Evolutionary conservation across 2,113 vertebrate species (phyloP).

Genomic region (Oenanthe melanoleuca): DNA sequence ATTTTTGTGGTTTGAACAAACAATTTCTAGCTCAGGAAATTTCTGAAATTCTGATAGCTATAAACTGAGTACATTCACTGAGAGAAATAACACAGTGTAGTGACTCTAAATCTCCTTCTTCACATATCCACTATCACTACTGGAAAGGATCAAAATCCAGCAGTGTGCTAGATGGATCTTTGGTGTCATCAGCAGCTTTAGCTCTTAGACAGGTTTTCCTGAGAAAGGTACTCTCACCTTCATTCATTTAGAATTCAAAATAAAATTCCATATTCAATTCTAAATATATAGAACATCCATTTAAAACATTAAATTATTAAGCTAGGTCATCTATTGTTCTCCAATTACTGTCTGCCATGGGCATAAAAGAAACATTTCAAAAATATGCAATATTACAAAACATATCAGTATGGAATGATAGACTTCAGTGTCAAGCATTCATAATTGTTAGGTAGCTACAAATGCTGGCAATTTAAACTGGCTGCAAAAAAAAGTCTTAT

Average conservation of each 20-base stretch:
- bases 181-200: neutral
- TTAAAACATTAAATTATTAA: neutral
- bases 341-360: neutral
- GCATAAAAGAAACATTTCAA: neutral
- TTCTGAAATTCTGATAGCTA: neutral
- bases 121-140: neutral
- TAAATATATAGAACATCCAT: neutral
- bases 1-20: neutral
- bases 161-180: neutral
- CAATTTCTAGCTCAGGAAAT: neutral
- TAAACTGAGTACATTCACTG: neutral
- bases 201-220: neutral
- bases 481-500: neutral
- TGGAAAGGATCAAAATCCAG: neutral
- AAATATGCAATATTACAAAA: neutral
- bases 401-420: neutral
- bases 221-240: neutral
- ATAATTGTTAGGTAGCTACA: neutral
- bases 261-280: neutral
- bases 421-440: neutral
- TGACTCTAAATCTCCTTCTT: neutral
- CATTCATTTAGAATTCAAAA: conserved; percentile 6
- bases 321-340: neutral
- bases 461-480: neutral
- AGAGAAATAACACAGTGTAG: neutral